Evolutionary conservation across 2,113 vertebrate species (phyloP), one percentile per base, ranked within the genome.

Genomic region (Phyllopteryx taeniolatus): DNA sequence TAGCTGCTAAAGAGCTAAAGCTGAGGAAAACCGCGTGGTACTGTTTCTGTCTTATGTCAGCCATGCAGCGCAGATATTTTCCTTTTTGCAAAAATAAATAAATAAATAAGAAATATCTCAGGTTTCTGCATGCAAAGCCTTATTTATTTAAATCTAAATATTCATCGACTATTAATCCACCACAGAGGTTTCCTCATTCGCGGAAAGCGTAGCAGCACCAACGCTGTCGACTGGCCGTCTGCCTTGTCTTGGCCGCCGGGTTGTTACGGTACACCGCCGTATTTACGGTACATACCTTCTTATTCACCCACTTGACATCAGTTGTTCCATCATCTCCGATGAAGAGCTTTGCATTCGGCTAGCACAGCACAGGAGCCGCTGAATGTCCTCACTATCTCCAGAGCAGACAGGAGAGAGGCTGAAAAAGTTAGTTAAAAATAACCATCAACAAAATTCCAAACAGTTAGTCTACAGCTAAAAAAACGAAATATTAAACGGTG

Each of bases 41-140:
- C 86, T 88, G 85, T 66, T 74, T 75, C 67, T 73, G 27, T 67
- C 59, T 77, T 83, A 78, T 81, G 79, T 65, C 43, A 64, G n/a
- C 39, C 27, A 14, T 27, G 46, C 39, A 46, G 44, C 2, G 8
- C 66, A 62, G 60, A 67, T 77, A 71, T 83, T 68, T 59, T 63
- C 27, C 57, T 61, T 72, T 61, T 59, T 49, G 27, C 27, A 27
- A 27, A 27, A 27, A 27, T 27, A 27, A 27, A 12, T 10, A 7
- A 6, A 59, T 4, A 59, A 59, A 59, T 5, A 70, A 73, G n/a
- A 46, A 63, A 61, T 14, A 8, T 22, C 7, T 66, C 64, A 70
- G 68, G 71, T 71, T 69, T 71, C 78, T 70, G 56, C 59, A 11
- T 33, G 33, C 31, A 31, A 42, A 51, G 71, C 54, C 77, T 77